Base-by-base conservation (phyloP, 2,888 invertebrate species). In the Brachypalpus laphriformis region DNA sequence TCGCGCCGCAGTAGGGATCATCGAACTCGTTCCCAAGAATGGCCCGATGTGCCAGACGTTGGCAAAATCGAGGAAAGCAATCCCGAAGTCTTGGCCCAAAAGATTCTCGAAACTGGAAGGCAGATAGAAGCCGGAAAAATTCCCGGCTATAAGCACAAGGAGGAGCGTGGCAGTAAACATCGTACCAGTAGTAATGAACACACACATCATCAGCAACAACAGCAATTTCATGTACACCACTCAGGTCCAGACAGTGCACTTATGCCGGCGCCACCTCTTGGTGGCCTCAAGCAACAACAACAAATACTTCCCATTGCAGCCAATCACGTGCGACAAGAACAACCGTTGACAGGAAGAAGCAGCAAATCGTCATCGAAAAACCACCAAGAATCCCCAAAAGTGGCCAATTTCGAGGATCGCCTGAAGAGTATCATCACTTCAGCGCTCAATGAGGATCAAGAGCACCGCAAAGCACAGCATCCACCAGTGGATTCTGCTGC, bases 21-120 rank as follows among this genome's bases (percentile, higher is more conserved):
- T 88, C 93, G 97, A 16, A 95, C 96, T 5, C 94, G 97, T 2
- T 96, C 97, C 0, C 97, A 97, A 89, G 97, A 97, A 90, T 97
- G 97, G 97, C 97, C 97, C 0, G 97, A 97, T 88, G 96, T 97
- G 31, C 97, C 97, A 1, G 97, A 97, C 88, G 95, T 97, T 65
- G 96, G 96, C 1, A 97, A 97, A 92, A 97, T 97, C 80, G 96
- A 97, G 90, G 98, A 98, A 90, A 97, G 97, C 90, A 97, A 98
- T 92, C 97, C 97, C 0, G 97, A 97, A 91, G 94, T 97, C 65
- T 92, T 97, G 68, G 97, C 97, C 0, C 96, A 97, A 91, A 98
- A 98, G 91, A 97, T 98, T 87, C 92, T 97, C 40, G 97, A 97
- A 91, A 97, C 97, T 0, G 97, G 97, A 5, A 93, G 97, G 0